Base-by-base conservation (phyloP, 2,888 invertebrate species). In the Drosophila bunnanda region DNA sequence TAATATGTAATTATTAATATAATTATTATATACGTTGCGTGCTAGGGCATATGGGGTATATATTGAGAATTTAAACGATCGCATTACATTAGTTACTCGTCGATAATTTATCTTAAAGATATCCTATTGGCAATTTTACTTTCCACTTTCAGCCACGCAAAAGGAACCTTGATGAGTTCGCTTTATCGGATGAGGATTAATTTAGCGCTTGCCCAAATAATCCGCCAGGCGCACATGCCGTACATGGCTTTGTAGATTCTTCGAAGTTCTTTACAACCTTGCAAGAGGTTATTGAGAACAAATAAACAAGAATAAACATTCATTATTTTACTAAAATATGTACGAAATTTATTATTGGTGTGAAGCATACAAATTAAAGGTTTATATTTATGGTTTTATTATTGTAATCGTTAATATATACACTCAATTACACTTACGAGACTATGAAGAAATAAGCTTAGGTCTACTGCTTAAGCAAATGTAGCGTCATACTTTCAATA, bases 401-500 rank as follows among this genome's bases (percentile, higher is more conserved):
- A 66, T 53, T 67, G 46, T 69, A 68, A 53, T 30, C 25, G 34
- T 56, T 52, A 70, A 56, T 81, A 72, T 77, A 83, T 83, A 76
- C 75, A 79, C 60, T 77, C 54, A 32, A 41, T 30, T 48, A 74
- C 61, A 44, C 83, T 77, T 88, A 86, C n/a, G 25, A 25, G 44
- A 55, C 72, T 75, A 88, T 67, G 64, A 75, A 80, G 78, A 88
- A 78, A 59, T 75, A 68, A 59, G 64, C 86, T 80, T 88, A 88
- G 25, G 61, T 50, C 75, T 82, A 88, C 65, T 48, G 60, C 71
- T 75, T 76, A 88, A 88, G 82, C 76, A 83, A 82, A 75, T 76
- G 78, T 85, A 83, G 83, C 88, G 78, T 83, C 82, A 61, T 76
- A 76, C 70, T 83, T 73, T 78, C 82, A 80, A 65, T 64, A 61